phyloP scores from a whole-genome alignment of 2,888 invertebrate genomes.

The Ornithoptera priamus region DNA sequence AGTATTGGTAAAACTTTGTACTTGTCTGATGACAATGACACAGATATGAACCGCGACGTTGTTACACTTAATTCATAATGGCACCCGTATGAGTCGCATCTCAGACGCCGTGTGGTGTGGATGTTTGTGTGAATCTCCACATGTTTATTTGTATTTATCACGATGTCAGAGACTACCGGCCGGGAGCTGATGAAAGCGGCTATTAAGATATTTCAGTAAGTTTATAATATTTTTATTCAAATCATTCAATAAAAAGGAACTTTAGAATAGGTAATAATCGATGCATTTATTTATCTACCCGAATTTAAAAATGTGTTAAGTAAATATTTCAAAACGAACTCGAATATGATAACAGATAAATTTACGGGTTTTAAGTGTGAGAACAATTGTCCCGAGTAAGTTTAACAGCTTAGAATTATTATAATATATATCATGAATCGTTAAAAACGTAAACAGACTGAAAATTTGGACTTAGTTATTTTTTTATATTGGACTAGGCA shows the following conservation, averaged over 20 bases:
- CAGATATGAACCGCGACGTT: conserved; percentile 20
- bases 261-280: neutral
- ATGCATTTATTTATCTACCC: conserved; percentile 3
- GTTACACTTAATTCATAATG: conserved; percentile 2
- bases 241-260: neutral
- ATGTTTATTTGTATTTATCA: conserved; percentile 1
- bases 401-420: neutral
- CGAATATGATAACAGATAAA: neutral
- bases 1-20: conserved; percentile 18
- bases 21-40: conserved; percentile 19
- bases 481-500: no score
- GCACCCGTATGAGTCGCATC: conserved; percentile 26
- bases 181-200: conserved; percentile 18
- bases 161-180: neutral
- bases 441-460: no score
- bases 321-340: conserved; percentile 7
- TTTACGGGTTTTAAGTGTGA: neutral
- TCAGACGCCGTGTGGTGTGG: conserved; percentile 11
- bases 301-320: conserved; percentile 6
- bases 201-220: conserved; percentile 26
- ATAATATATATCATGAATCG: neutral
- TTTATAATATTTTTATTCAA: conserved; percentile 11
- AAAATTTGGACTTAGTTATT: no score
- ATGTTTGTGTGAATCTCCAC: conserved; percentile 6
- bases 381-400: neutral